These are phyloP conservation scores for Achroia grisella DNA, from an alignment of 1,140 invertebrate species.

Conservation along the genomic window DNA sequence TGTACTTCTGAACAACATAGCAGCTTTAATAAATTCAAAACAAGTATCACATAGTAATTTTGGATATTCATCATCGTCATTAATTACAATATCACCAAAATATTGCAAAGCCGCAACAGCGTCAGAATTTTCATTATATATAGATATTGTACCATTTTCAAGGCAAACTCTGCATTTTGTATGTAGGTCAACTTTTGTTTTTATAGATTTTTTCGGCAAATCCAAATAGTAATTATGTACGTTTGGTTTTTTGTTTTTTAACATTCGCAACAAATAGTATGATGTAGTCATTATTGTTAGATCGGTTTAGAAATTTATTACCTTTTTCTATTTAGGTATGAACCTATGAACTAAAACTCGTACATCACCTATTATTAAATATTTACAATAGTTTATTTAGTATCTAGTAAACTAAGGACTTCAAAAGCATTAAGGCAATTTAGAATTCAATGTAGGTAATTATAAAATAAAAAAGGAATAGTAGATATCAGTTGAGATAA, in stretches of 20 bases:
- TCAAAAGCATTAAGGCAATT: too few relatives aligned
- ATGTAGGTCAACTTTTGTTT: background rate
- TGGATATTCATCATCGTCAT: slow-evolving; percentile 30
- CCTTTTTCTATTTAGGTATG: too few relatives aligned
- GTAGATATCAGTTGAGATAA: too few relatives aligned
- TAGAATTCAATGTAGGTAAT: too few relatives aligned
- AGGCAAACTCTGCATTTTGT: slow-evolving; percentile 29
- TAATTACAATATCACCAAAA: slow-evolving; percentile 26
- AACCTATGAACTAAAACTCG: too few relatives aligned
- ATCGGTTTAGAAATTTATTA: too few relatives aligned
- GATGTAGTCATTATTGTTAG: slow-evolving; percentile 3
- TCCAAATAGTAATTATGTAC: background rate
- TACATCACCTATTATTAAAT: too few relatives aligned
- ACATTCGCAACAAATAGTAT: slow-evolving; percentile 4
- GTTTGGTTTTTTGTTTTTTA: background rate
- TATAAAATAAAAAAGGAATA: too few relatives aligned
- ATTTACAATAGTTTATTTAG: too few relatives aligned
- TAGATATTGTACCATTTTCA: slow-evolving; percentile 23
- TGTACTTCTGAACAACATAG: slow-evolving; percentile 34
- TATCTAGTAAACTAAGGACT: too few relatives aligned
- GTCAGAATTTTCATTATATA: slow-evolving; percentile 18
- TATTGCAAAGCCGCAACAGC: slow-evolving; percentile 26
- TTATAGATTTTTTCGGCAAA: background rate
- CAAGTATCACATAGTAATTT: slow-evolving; percentile 37
- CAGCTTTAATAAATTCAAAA: slow-evolving; percentile 32